A percentile compares a stretch with the other conserved stretches of the same genome.
phyloP scores from a whole-genome alignment of 2,888 invertebrate species.

The Polymixis lichenea region DNA sequence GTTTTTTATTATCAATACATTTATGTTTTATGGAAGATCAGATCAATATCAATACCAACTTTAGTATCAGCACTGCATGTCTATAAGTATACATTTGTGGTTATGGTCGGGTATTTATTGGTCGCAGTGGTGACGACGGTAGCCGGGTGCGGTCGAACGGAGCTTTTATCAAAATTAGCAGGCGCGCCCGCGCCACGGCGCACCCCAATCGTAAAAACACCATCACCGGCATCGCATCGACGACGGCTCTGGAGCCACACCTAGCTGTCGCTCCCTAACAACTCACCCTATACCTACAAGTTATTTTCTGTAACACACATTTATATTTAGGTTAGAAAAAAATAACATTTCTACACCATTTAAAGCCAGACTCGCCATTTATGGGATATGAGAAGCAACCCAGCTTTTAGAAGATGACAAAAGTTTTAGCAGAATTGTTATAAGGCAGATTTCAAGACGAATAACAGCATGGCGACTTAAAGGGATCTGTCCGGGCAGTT shows the following conservation, averaged over 20 bases:
- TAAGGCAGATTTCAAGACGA: conserved; percentile 61
- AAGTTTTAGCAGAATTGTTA: conserved; percentile 62
- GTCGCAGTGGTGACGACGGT: conserved; percentile 76
- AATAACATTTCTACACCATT: conserved; percentile 40
- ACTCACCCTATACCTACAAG: conserved; percentile 73
- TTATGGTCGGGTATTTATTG: conserved; percentile 75
- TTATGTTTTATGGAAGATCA: not conserved
- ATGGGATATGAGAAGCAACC: conserved; percentile 65
- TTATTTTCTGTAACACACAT: conserved; percentile 57
- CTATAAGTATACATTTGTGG: conserved; percentile 45
- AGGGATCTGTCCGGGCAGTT: conserved; percentile 69
- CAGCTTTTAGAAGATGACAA: conserved; percentile 44
- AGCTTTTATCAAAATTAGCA: conserved; percentile 90
- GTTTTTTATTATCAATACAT: conserved; percentile 9
- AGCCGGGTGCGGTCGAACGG: conserved; percentile 86
- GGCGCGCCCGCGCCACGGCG: conserved; percentile 85
- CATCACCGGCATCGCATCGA: conserved; percentile 84
- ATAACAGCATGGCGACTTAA: conserved; percentile 61
- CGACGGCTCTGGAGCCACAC: conserved; percentile 83
- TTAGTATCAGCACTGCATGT: conserved; percentile 22
- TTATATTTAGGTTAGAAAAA: conserved; percentile 52
- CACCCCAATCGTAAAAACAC: conserved; percentile 89
- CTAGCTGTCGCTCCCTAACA: conserved; percentile 84
- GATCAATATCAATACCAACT: conserved; percentile 17
- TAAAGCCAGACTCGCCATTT: conserved; percentile 69